Percentiles rank a stretch among this genome's conserved stretches.
phyloP scores from a whole-genome alignment of 2,888 invertebrate genomes.

The Eudemis profundana region DNA sequence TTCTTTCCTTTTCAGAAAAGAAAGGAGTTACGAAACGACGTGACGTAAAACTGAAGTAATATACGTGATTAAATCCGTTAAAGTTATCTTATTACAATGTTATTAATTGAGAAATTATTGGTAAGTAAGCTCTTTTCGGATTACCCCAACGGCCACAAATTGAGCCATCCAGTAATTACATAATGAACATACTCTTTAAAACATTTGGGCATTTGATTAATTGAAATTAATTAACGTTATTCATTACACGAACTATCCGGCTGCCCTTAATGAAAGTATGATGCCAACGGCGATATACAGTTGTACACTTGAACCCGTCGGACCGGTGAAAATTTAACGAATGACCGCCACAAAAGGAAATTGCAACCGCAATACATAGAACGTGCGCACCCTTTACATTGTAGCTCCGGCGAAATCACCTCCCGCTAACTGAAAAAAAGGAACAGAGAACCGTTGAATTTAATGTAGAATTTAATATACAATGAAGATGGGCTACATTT shows the following conservation, averaged over 20 bases:
- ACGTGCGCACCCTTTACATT: conserved; percentile 66
- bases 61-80: too few relatives aligned
- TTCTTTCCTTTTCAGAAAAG: too few relatives aligned
- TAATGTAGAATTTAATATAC: background rate
- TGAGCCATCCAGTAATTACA: too few relatives aligned
- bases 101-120: too few relatives aligned
- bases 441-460: background rate
- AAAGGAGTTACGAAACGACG: too few relatives aligned
- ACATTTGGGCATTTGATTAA: background rate
- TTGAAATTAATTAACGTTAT: conserved; percentile 8
- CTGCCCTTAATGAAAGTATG: conserved; percentile 68
- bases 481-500: background rate
- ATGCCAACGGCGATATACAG: conserved; percentile 57
- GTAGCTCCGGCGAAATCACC: conserved; percentile 43
- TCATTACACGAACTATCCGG: conserved; percentile 55
- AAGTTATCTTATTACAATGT: too few relatives aligned
- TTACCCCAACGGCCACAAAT: too few relatives aligned
- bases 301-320: conserved; percentile 57
- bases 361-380: conserved; percentile 61
- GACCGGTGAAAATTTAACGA: conserved; percentile 74
- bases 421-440: conserved; percentile 11
- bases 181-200: too few relatives aligned
- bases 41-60: too few relatives aligned
- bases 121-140: too few relatives aligned
- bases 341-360: conserved; percentile 72